Percentiles rank a stretch among this genome's conserved stretches.
Evolutionary conservation across 1,140 invertebrate species (phyloP).

Genomic region (Carposina sasakii): DNA sequence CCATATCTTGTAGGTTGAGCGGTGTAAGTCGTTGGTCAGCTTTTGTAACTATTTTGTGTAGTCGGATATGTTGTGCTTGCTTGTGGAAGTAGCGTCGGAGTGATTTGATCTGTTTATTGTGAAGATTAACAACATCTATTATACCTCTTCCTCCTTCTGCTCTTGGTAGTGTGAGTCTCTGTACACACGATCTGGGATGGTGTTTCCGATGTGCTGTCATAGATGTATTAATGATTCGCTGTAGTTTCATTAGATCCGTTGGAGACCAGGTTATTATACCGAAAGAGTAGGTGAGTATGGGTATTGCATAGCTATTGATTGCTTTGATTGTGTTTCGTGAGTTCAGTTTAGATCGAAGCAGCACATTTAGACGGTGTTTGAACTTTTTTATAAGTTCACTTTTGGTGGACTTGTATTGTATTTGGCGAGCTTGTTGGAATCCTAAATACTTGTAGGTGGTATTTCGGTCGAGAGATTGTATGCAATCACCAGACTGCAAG

Average conservation of each 20-base stretch:
- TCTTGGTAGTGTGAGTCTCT: neutral
- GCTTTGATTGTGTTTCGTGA: conserved; percentile 4
- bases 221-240: neutral
- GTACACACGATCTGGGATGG: neutral
- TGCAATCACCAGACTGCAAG: neutral
- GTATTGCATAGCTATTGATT: neutral
- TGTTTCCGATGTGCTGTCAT: neutral
- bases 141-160: neutral
- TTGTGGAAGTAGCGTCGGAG: neutral
- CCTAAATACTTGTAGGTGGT: conserved; percentile 6
- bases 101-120: neutral
- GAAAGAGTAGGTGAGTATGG: neutral
- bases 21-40: neutral
- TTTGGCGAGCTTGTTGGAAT: conserved; percentile 5
- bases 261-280: neutral
- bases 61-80: neutral
- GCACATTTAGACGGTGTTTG: conserved; percentile 8
- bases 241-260: neutral
- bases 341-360: neutral
- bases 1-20: too few species aligned
- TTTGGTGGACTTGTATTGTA: conserved; percentile 10
- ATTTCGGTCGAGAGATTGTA: neutral
- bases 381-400: conserved; percentile 4
- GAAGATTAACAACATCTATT: neutral
- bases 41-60: neutral